These are phyloP conservation scores for Rotaria magnacalcarata DNA, from an alignment of 2,888 invertebrate species.

Conservation along the genomic window DNA sequence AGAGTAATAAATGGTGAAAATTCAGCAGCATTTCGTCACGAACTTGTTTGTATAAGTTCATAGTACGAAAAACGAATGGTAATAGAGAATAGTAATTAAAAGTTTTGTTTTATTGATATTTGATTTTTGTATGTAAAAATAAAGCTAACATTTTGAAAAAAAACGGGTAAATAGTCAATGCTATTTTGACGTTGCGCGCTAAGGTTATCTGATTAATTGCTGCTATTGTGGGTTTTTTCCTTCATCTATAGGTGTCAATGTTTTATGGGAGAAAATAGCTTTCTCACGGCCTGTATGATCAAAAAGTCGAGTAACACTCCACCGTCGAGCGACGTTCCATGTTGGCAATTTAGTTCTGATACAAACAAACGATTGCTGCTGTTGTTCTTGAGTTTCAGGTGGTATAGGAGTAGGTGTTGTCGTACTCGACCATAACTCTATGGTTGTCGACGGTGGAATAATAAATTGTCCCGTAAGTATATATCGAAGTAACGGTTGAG, in stretches of 20 bases:
- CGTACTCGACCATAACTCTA: background rate
- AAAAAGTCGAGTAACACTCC: background rate
- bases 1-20: no score
- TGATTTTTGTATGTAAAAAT: no score
- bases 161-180: background rate
- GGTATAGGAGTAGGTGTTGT: background rate
- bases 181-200: background rate
- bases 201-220: background rate
- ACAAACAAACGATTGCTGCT: background rate
- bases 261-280: conserved; percentile 3
- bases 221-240: background rate
- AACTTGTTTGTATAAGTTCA: no score
- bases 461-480: background rate
- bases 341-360: background rate
- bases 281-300: background rate
- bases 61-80: no score
- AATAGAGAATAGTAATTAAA: no score
- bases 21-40: no score
- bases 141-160: background rate
- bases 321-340: background rate
- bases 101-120: no score
- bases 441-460: background rate
- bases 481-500: background rate
- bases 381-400: conserved; percentile 4
- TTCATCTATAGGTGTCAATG: background rate